Conservation (phyloP, 2,797 vertebrate species). For the Tinamus major region DNA sequence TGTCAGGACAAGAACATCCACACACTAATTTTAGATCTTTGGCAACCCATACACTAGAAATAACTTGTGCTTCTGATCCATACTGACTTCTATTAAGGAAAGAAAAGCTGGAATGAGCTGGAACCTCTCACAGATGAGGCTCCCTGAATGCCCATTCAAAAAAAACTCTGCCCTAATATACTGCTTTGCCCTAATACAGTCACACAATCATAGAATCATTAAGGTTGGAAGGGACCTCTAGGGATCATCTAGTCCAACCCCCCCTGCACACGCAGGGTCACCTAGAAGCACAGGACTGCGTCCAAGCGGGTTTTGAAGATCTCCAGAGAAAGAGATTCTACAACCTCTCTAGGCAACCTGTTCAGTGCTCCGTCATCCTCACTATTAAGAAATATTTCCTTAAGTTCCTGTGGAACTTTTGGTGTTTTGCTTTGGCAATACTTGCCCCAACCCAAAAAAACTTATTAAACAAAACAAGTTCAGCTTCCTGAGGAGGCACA, state of each 20-base stretch:
- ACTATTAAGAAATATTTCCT: too few relatives aligned
- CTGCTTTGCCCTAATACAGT: neutral
- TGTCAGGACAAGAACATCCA: neutral
- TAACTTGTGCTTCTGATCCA: constrained; percentile 23
- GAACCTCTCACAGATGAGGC: constrained; percentile 45
- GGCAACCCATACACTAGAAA: constrained; percentile 7
- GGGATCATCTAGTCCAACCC: too few relatives aligned
- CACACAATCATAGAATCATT: too few relatives aligned
- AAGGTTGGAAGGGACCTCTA: too few relatives aligned
- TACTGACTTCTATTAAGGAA: constrained; percentile 40
- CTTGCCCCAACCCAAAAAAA: neutral
- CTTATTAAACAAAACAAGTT: neutral
- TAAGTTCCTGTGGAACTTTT: too few relatives aligned
- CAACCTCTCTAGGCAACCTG: too few relatives aligned
- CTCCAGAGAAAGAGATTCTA: too few relatives aligned
- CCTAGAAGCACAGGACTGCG: too few relatives aligned
- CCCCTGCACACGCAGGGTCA: too few relatives aligned
- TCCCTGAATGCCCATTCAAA: neutral
- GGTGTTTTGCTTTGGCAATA: neutral
- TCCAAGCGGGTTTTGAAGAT: too few relatives aligned
- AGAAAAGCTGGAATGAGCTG: constrained; percentile 47
- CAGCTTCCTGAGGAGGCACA: neutral
- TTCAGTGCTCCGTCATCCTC: too few relatives aligned
- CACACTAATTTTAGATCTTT: constrained; percentile 13
- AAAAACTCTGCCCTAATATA: neutral